Evolutionary conservation across 2,888 invertebrate genomes (phyloP).

Genomic region (Zonitis immaculata): DNA sequence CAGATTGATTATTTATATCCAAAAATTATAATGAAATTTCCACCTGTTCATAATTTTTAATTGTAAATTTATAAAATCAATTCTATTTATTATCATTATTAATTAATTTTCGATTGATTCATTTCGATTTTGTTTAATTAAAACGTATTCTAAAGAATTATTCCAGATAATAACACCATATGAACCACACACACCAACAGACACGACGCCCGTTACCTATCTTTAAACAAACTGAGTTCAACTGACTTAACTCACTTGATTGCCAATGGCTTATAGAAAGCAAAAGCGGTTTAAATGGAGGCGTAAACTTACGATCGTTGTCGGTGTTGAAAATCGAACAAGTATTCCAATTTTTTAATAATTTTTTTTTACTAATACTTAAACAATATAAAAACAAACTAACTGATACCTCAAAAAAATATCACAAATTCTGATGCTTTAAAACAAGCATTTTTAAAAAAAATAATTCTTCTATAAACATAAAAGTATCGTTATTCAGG

Average conservation of each 20-base stretch:
- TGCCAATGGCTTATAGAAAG: background rate
- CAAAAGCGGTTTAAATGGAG: background rate
- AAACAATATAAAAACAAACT: no score
- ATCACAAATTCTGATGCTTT: constrained; percentile 6
- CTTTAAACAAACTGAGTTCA: background rate
- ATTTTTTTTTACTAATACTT: no score
- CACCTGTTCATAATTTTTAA: constrained; percentile 28
- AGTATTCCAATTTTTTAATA: no score
- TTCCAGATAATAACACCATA: no score
- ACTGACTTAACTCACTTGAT: background rate
- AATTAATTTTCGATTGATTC: background rate
- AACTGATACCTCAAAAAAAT: no score
- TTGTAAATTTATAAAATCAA: no score
- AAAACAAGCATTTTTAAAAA: constrained; percentile 15
- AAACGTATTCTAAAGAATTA: no score
- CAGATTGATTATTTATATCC: background rate
- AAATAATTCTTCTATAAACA: no score
- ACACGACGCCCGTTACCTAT: background rate
- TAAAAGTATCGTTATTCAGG: constrained; percentile 9
- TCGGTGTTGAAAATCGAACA: background rate
- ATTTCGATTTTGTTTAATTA: background rate
- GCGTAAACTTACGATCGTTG: background rate
- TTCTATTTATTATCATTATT: background rate
- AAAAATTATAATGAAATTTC: constrained; percentile 9
- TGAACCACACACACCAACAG: no score